A percentile compares a stretch with the other conserved stretches of the same genome.
phyloP scores from a whole-genome alignment of 2,888 invertebrate genomes.

The Allacma fusca region DNA sequence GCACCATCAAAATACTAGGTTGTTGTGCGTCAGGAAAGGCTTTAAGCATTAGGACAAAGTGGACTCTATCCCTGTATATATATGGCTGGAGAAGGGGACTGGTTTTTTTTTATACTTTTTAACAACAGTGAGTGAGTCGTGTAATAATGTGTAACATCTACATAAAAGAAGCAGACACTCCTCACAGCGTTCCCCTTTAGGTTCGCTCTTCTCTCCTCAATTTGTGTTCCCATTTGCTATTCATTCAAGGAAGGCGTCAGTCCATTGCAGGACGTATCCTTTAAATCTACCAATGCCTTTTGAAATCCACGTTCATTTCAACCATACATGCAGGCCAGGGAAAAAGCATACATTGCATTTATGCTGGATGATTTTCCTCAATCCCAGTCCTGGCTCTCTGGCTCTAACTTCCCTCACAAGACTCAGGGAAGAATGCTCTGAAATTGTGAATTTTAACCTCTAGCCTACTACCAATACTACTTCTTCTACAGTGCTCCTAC shows the following conservation, averaged over 20 bases:
- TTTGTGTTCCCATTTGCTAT: slow-evolving; percentile 48
- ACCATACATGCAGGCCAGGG: not conserved
- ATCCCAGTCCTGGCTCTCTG: no score
- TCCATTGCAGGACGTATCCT: slow-evolving; percentile 36
- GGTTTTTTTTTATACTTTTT: slow-evolving; percentile 29
- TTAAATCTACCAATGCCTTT: slow-evolving; percentile 41
- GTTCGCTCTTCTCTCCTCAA: slow-evolving; percentile 43
- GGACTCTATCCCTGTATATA: not conserved
- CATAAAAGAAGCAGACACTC: slow-evolving; percentile 17
- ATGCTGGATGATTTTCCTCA: not conserved
- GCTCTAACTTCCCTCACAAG: no score
- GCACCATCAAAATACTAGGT: not conserved
- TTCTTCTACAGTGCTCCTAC: no score
- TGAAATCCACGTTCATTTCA: slow-evolving; percentile 4
- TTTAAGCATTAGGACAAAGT: not conserved
- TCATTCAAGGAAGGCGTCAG: slow-evolving; percentile 50
- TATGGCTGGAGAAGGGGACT: slow-evolving; percentile 22
- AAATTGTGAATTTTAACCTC: no score
- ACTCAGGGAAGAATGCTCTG: no score
- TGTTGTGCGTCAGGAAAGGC: not conserved
- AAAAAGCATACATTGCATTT: not conserved
- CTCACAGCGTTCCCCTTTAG: slow-evolving; percentile 42
- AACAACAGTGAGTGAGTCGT: slow-evolving; percentile 30
- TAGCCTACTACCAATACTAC: no score
- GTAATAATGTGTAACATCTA: slow-evolving; percentile 34